Evolutionary conservation across 2,113 vertebrate species (phyloP), one percentile per base, ranked within the genome.

Genomic region (Tapirus terrestris): DNA sequence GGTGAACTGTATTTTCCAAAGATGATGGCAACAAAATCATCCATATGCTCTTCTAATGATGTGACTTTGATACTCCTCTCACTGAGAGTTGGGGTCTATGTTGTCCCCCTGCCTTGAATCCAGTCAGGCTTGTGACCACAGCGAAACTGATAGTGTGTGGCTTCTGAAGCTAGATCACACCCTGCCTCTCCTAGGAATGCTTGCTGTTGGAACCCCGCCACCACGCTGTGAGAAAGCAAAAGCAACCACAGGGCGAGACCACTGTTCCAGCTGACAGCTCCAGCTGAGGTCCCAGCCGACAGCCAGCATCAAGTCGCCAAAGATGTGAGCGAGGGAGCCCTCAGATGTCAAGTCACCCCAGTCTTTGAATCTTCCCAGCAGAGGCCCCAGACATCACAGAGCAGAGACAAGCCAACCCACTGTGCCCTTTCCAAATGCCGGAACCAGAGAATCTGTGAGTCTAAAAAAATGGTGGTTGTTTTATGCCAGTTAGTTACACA

Each of bases 171-270:
- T 36, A 75, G n/a, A 63, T 36, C 73, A 58, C 1, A 82, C 16
- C 25, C 68, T 77, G 80, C 68, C 45, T 56, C 81, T 67, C 85
- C 65, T 18, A 58, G 43, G 67, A 93, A 88, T 16, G 51, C 73
- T 36, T 53, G 36, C 36, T 70, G 31, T 65, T 58, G 45, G 92
- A 94, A 87, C 12, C 67, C n/a, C 51, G 75, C 63, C 89, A 63
- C 88, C 94, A 67, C 20, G 51, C 61, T 85, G 73, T 75, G 48
- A 88, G 91, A 94, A 97, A 68, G 80, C 77, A 13, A 70, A 91
- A 79, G 56, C 31, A 58, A 17, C 65, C 45, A 79, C 48, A 25
- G 13, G 76, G 70, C 70, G 45, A 92, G 68, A 61, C 33, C 63
- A 61, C 12, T n/a, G 45, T 61, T 67, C 36, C n/a, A 33, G 65